Base-by-base conservation (phyloP, 1,140 invertebrate species). In the Charaxes varanes region DNA sequence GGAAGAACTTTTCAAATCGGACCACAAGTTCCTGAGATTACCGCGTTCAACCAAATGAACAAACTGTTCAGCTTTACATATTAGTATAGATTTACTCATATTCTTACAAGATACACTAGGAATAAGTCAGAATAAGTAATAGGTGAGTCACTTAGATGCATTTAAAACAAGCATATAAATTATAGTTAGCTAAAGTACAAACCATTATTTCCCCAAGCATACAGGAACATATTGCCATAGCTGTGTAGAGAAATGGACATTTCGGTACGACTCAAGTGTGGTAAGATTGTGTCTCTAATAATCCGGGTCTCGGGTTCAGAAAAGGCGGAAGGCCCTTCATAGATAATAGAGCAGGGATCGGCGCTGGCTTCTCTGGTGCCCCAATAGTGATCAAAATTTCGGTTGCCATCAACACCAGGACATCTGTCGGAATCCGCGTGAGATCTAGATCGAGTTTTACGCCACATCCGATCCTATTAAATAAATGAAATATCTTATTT, bases 131-230 rank as follows among this genome's bases (percentile, higher is more conserved):
- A n/a, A n/a, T n/a, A n/a, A n/a, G n/a, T n/a, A n/a, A n/a, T n/a
- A n/a, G n/a, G n/a, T n/a, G n/a, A n/a, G n/a, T n/a, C n/a, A n/a
- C n/a, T n/a, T n/a, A n/a, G n/a, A n/a, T n/a, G n/a, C n/a, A n/a
- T n/a, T n/a, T n/a, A n/a, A n/a, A n/a, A n/a, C n/a, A n/a, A n/a
- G n/a, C n/a, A n/a, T n/a, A n/a, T n/a, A n/a, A n/a, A n/a, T n/a
- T n/a, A n/a, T n/a, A n/a, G n/a, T n/a, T n/a, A n/a, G n/a, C n/a
- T n/a, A 42, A 11, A 42, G 7, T 35, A 50, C 62, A 30, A 45
- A 78, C 78, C 78, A 36, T 89, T 90, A 60, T 88, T 92, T 12
- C 92, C 92, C 89, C 90, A 93, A n/a, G 92, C 92, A 54, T 92
- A 91, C 3, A 93, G 58, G 38, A 92, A 65, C 60, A 89, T 89